Percentiles rank a stretch among this genome's conserved stretches.
Conservation (phyloP, 2,113 vertebrate genomes). For the Butorides virescens region DNA sequence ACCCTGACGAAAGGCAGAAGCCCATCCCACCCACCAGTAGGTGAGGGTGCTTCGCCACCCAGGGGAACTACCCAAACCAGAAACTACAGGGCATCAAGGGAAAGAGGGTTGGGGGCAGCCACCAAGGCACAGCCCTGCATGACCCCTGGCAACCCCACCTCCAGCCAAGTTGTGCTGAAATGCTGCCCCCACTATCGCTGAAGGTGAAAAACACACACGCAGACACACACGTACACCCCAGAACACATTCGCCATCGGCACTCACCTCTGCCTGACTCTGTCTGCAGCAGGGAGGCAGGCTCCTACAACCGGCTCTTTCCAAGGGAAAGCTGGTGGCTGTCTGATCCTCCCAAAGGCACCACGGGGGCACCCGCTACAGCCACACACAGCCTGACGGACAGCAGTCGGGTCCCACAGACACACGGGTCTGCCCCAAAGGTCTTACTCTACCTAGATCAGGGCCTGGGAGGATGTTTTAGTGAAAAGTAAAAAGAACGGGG, state of each 20-base stretch:
- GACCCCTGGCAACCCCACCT: neutral
- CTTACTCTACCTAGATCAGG: neutral
- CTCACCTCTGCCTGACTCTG: neutral
- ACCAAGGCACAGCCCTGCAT: rapidly evolving
- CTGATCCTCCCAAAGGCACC: neutral
- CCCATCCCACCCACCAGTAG: neutral
- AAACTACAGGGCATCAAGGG: neutral
- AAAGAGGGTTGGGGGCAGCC: neutral
- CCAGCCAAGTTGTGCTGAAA: neutral
- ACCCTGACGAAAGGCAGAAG: neutral
- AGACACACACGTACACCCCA: neutral
- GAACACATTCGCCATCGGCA: neutral
- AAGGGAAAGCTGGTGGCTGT: neutral
- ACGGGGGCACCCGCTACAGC: rapidly evolving
- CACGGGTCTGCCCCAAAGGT: neutral
- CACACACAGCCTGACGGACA: neutral
- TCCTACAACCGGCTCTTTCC: neutral
- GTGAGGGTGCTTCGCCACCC: neutral
- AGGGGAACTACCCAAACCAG: neutral
- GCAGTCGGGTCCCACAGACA: neutral
- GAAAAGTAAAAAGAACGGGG: neutral
- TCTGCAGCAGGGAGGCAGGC: neutral
- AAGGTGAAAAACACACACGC: neutral
- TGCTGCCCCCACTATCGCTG: neutral
- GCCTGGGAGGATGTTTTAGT: neutral